A percentile compares a stretch with the other conserved stretches of the same genome.
These are phyloP conservation scores for Mobula birostris DNA, from an alignment of 2,113 vertebrate species.

Conservation along the genomic window DNA sequence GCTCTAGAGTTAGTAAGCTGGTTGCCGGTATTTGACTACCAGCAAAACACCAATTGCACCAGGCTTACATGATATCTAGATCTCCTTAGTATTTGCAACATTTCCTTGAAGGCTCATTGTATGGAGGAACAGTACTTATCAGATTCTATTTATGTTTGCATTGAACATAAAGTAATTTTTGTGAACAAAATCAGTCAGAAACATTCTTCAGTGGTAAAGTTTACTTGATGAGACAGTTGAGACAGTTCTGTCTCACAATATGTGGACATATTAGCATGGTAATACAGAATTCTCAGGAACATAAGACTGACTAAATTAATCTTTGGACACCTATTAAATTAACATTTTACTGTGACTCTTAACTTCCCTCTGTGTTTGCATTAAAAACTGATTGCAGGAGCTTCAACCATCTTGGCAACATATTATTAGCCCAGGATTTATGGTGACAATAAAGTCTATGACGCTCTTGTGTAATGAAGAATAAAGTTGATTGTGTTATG, in stretches of 20 bases:
- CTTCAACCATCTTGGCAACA: not conserved
- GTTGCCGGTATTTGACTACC: not conserved
- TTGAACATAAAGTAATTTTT: not conserved
- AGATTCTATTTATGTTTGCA: not conserved
- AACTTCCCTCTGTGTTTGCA: not conserved
- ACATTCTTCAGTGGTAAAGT: not conserved
- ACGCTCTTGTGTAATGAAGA: not conserved
- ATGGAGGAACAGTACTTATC: not conserved
- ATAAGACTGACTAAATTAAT: not conserved
- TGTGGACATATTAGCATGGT: not conserved
- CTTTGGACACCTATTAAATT: not conserved
- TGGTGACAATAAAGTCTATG: not conserved
- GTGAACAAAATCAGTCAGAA: constrained; percentile 6
- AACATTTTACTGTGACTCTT: not conserved
- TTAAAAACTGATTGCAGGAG: not conserved
- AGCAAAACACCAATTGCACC: not conserved
- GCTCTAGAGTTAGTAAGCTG: not conserved
- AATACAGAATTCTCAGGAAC: not conserved
- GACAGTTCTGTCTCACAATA: not conserved
- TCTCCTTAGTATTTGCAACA: not conserved
- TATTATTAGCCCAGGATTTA: not conserved
- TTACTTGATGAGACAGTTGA: not conserved
- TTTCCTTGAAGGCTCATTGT: no score
- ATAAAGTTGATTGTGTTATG: not conserved
- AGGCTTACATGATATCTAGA: not conserved